A percentile compares a stretch with the other conserved stretches of the same genome.
Conservation (phyloP, 1,140 invertebrate genomes). For the Paralvinella palmiformis region DNA sequence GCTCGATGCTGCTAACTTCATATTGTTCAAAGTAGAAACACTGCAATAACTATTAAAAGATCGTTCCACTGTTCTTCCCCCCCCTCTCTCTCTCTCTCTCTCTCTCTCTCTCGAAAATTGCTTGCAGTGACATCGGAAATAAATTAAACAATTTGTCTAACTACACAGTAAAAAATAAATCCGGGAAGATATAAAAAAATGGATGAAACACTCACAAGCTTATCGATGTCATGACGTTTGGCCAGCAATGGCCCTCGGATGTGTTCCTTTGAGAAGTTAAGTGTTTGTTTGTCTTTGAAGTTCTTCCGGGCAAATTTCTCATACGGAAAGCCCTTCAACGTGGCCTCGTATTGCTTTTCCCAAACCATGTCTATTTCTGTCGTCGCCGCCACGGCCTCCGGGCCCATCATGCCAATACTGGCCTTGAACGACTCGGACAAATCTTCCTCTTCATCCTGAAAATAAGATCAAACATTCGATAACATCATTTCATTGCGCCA, state of each 20-base stretch:
- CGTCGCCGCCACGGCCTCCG: conserved; percentile 2
- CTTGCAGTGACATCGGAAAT: neutral
- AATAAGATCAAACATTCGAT: too few species aligned
- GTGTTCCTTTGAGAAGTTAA: neutral
- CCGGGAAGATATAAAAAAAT: neutral
- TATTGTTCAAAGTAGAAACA: too few species aligned
- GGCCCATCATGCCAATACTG: conserved; percentile 10
- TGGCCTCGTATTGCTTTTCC: neutral
- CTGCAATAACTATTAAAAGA: too few species aligned
- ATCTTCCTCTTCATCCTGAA: conserved; percentile 19
- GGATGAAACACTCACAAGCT: neutral
- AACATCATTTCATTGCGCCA: too few species aligned
- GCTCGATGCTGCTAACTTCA: neutral
- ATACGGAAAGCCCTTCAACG: neutral
- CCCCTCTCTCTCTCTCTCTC: too few species aligned
- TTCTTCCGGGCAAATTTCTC: neutral
- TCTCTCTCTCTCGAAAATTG: neutral
- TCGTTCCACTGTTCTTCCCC: too few species aligned
- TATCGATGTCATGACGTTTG: conserved; percentile 8
- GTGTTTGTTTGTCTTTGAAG: neutral
- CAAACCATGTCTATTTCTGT: conserved; percentile 1
- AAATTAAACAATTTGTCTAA: neutral
- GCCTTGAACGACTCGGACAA: conserved; percentile 20
- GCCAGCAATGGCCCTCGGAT: neutral
- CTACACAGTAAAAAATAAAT: neutral